phyloP scores from a whole-genome alignment of 2,113 vertebrate species.

The Coptodon bakossiorum region DNA sequence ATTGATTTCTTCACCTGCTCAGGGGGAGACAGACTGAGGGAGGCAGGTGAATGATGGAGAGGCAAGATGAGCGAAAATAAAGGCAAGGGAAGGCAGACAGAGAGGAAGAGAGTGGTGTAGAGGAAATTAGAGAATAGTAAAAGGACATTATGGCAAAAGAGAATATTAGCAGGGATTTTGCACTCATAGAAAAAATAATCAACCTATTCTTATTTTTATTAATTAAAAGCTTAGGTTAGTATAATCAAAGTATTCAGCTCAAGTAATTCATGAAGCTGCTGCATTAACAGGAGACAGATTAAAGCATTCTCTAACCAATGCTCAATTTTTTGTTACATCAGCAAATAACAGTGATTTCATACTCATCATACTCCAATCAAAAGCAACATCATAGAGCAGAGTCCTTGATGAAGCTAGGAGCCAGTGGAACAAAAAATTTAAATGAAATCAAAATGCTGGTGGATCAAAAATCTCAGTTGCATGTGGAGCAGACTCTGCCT shows the following conservation, averaged over 20 bases:
- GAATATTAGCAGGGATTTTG: background rate
- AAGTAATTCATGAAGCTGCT: background rate
- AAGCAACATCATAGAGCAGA: background rate
- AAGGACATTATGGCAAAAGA: background rate
- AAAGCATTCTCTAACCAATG: background rate
- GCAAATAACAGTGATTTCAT: background rate
- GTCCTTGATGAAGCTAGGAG: background rate
- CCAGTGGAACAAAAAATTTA: background rate
- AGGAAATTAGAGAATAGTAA: constrained; percentile 20
- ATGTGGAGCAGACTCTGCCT: background rate
- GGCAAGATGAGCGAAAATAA: background rate
- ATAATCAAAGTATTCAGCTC: background rate
- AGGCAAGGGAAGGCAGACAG: background rate
- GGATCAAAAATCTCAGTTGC: background rate
- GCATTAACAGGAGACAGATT: background rate
- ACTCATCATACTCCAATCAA: background rate
- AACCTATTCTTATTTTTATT: background rate
- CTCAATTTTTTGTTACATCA: background rate
- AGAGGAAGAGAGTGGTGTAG: background rate
- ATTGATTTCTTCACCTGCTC: constrained; percentile 56
- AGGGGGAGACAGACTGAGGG: background rate
- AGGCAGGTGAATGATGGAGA: constrained; percentile 32
- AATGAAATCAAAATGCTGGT: background rate
- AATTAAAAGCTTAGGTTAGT: fast-evolving
- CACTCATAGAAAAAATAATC: background rate